Conservation (phyloP, 2,113 vertebrate genomes). For the Mustela lutreola region DNA sequence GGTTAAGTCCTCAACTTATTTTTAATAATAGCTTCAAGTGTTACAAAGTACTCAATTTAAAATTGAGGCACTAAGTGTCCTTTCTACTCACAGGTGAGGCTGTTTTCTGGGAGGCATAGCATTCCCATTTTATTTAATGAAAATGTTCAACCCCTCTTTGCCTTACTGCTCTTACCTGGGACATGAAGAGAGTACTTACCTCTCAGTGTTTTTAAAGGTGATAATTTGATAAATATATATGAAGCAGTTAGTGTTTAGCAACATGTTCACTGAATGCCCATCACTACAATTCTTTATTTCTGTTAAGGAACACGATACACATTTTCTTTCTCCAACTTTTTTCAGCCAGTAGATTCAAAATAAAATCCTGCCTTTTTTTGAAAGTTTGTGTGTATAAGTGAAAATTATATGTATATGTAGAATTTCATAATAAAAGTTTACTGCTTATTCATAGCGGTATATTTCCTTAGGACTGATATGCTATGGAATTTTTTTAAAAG, state of each 20-base stretch:
- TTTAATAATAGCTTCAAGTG: background rate
- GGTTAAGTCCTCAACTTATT: background rate
- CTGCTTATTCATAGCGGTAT: background rate
- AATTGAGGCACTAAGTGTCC: background rate
- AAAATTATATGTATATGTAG: background rate
- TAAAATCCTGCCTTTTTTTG: background rate
- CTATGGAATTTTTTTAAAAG: background rate
- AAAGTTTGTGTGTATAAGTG: background rate
- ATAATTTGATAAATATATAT: background rate
- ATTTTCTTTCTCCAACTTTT: background rate
- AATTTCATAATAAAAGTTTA: conserved; percentile 5
- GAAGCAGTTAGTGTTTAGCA: background rate
- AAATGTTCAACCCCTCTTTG: background rate
- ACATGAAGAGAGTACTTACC: background rate
- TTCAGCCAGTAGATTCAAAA: background rate
- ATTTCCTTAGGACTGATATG: background rate
- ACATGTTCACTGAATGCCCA: background rate
- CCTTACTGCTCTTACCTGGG: background rate
- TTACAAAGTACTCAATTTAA: background rate
- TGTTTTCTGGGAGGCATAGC: background rate
- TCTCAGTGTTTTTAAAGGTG: background rate
- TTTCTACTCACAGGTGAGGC: background rate
- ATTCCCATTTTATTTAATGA: background rate
- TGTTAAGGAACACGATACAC: background rate
- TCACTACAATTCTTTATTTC: background rate